Base-by-base conservation (phyloP, 2,888 invertebrate species). In the Mimumesa dahlbomi region DNA sequence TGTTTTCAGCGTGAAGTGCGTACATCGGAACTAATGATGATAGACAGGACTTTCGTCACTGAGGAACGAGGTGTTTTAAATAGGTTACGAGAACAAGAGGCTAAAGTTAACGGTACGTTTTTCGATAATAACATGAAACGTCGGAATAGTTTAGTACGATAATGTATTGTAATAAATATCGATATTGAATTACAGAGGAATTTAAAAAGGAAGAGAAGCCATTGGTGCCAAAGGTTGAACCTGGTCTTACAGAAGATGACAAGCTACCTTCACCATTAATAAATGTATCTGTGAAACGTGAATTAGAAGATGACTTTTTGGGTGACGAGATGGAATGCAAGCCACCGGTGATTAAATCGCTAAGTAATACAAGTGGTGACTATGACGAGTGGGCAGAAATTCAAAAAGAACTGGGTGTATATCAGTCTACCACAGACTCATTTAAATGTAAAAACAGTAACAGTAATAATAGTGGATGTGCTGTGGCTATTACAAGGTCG, bases 11-110 rank as follows among this genome's bases (percentile, higher is more conserved):
- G 94, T 53, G 92, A 92, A 82, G 93, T 94, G 59, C 92, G 93
- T 76, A 94, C 95, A 0, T 94, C 95, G 0, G 96, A 96, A 88
- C 88, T 93, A 63, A 93, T 95, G 90, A 94, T 95, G 93, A 91
- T 96, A 67, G 94, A 95, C 82, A 91, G 94, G 59, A 91, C 94
- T 88, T 93, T 95, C 85, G 92, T 95, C 45, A 92, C 93, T 14
- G 95, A 95, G 82, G 93, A 95, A 69, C 93, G 93, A 78, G 91
- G 91, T 68, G 92, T 93, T 63, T 89, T 95, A 45, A 92, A 92
- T 54, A 91, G 91, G 82, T 88, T 93, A 73, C 91, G 92, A 46
- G 92, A 92, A 56, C 92, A 93, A 73, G 89, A 90, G 74, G 87
- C 87, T 62, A 89, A 88, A 82, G 82, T 84, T 50, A 85, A 74